Evolutionary conservation across 2,888 invertebrate genomes (phyloP).

Genomic region (Pristionchus entomophagus): DNA sequence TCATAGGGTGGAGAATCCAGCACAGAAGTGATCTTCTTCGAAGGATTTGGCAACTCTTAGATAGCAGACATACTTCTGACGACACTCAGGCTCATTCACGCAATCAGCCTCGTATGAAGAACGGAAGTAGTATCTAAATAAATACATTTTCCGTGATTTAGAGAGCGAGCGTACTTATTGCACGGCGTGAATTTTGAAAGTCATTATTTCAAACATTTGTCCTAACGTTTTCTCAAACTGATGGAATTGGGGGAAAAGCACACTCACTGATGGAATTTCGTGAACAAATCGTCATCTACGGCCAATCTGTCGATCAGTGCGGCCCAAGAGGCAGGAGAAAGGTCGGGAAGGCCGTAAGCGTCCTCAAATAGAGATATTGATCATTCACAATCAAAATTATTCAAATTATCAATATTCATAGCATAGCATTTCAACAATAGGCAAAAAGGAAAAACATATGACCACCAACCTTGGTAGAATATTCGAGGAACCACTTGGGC

Average conservation of each 20-base stretch:
- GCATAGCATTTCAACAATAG: slow-evolving; percentile 56
- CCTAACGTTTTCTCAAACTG: too few species aligned
- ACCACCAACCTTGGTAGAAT: slow-evolving; percentile 54
- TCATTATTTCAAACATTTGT: too few species aligned
- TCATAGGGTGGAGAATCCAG: not conserved
- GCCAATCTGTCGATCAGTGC: slow-evolving; percentile 61
- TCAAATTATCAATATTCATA: too few species aligned
- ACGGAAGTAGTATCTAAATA: slow-evolving; percentile 39
- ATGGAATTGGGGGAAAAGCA: too few species aligned
- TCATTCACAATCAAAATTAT: too few species aligned
- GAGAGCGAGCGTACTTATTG: too few species aligned
- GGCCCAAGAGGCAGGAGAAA: slow-evolving; percentile 67
- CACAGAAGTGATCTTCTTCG: slow-evolving; percentile 37
- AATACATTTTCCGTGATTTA: not conserved
- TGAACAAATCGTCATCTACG: slow-evolving; percentile 59
- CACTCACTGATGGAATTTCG: slow-evolving; percentile 59
- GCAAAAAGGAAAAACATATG: too few species aligned
- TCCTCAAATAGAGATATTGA: slow-evolving; percentile 50
- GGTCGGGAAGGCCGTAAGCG: slow-evolving; percentile 64
- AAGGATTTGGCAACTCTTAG: slow-evolving; percentile 29
- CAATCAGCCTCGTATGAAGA: not conserved
- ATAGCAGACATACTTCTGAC: slow-evolving; percentile 38
- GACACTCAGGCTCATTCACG: not conserved
- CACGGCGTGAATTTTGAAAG: too few species aligned
- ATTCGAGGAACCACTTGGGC: slow-evolving; percentile 60